phyloP scores from a whole-genome alignment of 2,888 invertebrate genomes.

The Diarsia brunnea region DNA sequence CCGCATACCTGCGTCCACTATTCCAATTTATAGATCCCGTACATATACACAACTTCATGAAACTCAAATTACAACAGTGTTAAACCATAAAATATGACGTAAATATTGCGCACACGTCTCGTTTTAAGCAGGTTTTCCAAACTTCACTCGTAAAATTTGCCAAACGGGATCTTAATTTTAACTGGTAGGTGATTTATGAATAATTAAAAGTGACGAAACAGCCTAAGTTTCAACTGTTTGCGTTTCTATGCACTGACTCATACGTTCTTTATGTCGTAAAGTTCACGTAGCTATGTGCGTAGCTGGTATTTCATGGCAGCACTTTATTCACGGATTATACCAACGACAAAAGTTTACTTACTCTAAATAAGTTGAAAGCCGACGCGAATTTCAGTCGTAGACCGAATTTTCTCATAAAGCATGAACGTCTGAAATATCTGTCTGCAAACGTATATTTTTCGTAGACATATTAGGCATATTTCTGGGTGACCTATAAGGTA shows the following conservation, averaged over 20 bases:
- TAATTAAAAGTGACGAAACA: conserved; percentile 78
- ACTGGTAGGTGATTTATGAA: conserved; percentile 78
- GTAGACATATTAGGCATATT: conserved; percentile 56
- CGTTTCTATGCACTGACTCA: conserved; percentile 69
- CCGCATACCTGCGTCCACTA: conserved; percentile 43
- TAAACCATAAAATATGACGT: conserved; percentile 68
- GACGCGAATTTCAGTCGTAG: conserved; percentile 22
- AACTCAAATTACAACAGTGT: conserved; percentile 66
- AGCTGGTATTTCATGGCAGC: conserved; percentile 50
- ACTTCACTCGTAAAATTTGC: conserved; percentile 78
- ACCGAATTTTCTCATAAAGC: conserved; percentile 41
- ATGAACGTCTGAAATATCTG: conserved; percentile 24
- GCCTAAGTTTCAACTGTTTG: conserved; percentile 69
- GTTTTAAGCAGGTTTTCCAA: conserved; percentile 70
- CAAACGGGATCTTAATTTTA: conserved; percentile 77
- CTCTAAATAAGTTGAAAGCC: conserved; percentile 34
- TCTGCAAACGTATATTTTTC: conserved; percentile 32
- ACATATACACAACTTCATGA: conserved; percentile 48
- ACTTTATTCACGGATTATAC: conserved; percentile 46
- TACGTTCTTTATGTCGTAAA: conserved; percentile 59
- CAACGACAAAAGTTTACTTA: conserved; percentile 34
- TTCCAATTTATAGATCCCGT: conserved; percentile 50
- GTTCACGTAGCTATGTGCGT: conserved; percentile 50
- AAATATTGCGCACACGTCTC: conserved; percentile 72
- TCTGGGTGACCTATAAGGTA: conserved; percentile 55